These are phyloP conservation scores for Falco cherrug DNA, from an alignment of 2,797 vertebrate genomes.

Conservation along the genomic window DNA sequence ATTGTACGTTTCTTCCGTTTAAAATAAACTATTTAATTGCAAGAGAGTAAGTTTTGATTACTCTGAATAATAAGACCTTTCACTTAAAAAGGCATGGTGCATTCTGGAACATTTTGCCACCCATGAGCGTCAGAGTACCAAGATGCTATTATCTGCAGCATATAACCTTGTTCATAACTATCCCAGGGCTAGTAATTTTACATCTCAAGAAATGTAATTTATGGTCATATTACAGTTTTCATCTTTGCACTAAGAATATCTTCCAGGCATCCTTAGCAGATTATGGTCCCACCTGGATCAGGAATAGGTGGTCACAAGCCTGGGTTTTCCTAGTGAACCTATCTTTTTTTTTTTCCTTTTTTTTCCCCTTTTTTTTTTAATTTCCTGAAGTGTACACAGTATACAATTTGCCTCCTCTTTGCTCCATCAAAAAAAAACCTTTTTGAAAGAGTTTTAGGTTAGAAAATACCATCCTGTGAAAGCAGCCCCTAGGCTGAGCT, in stretches of 20 bases:
- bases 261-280: not conserved
- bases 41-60: conserved; percentile 1
- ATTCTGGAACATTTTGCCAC: conserved; percentile 21
- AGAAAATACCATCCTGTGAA: not conserved
- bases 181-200: not conserved
- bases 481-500: not conserved
- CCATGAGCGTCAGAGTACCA: not conserved
- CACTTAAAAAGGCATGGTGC: not conserved
- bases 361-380: not conserved
- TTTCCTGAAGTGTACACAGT: not conserved
- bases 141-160: not conserved
- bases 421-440: not conserved
- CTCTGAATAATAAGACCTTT: not conserved
- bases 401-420: not conserved
- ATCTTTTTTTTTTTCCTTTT: not conserved
- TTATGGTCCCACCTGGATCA: not conserved
- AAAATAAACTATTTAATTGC: conserved; percentile 18
- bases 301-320: not conserved
- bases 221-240: not conserved
- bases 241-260: not conserved
- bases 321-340: not conserved
- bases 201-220: not conserved
- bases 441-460: not conserved
- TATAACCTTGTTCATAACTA: conserved; percentile 41
- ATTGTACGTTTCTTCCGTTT: not conserved